Conservation (phyloP, 2,113 vertebrate species). For the Apistogramma diplotaenia region DNA sequence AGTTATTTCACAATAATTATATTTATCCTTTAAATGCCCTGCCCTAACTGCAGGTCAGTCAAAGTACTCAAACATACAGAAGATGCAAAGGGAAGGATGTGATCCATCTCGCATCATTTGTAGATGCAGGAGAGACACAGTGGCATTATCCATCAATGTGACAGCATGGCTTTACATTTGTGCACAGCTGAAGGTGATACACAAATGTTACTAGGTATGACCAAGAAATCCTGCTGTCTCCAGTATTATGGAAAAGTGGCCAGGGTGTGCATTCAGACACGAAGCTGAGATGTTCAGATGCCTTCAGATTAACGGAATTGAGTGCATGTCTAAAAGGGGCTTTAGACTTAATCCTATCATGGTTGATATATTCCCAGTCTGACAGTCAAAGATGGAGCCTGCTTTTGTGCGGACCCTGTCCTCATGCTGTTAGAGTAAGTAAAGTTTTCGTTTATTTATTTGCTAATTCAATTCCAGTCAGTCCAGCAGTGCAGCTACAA, state of each 20-base stretch:
- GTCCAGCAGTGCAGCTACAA: background rate
- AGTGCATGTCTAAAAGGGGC: background rate
- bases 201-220: background rate
- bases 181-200: background rate
- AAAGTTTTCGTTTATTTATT: background rate
- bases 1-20: background rate
- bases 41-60: background rate
- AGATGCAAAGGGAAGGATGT: background rate
- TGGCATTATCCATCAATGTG: background rate
- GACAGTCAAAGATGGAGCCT: background rate
- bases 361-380: background rate
- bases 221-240: background rate
- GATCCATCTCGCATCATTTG: background rate
- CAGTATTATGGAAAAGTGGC: background rate
- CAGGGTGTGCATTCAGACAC: background rate
- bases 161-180: background rate
- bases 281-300: background rate
- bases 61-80: background rate
- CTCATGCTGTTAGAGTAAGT: background rate
- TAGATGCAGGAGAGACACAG: background rate
- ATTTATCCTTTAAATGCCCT: too few relatives aligned
- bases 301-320: background rate
- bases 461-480: background rate
- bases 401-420: background rate
- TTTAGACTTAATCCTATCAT: background rate